Conservation (phyloP, 1,140 invertebrate genomes). For the Anastrepha obliqua region DNA sequence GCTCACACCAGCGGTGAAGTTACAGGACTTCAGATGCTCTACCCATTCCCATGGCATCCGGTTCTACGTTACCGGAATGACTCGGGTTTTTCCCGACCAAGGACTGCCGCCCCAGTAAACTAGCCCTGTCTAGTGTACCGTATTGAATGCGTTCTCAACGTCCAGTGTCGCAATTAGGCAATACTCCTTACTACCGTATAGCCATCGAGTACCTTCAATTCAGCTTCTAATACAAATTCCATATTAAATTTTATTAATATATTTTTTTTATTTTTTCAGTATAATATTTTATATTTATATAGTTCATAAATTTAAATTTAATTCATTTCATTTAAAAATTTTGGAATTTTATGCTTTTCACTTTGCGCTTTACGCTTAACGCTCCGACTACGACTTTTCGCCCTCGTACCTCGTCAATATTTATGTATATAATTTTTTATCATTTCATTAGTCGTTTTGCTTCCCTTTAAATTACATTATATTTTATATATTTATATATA, state of each 20-base stretch:
- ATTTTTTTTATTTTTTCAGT: conserved; percentile 39
- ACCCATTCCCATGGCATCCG: too few relatives aligned
- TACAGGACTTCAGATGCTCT: too few relatives aligned
- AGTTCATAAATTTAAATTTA: conserved; percentile 15
- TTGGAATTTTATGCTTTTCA: conserved; percentile 35
- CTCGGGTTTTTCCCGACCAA: too few relatives aligned
- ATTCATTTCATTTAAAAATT: conserved; percentile 42
- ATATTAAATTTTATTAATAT: conserved; percentile 33
- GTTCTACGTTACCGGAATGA: too few relatives aligned
- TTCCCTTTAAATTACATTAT: background rate
- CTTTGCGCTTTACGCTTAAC: background rate
- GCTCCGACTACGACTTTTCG: background rate
- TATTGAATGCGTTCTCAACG: too few relatives aligned
- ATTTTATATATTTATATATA: background rate
- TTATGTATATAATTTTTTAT: background rate
- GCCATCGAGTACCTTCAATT: too few relatives aligned
- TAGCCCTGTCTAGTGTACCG: too few relatives aligned
- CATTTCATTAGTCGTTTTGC: background rate
- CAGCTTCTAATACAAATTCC: conserved; percentile 7
- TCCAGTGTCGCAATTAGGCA: too few relatives aligned
- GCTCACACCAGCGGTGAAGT: too few relatives aligned
- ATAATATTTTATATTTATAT: conserved; percentile 16
- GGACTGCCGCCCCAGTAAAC: too few relatives aligned
- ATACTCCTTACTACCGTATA: too few relatives aligned
- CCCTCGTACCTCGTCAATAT: background rate